Base-by-base conservation (phyloP, 1,140 invertebrate species). In the Tribolium castaneum region DNA sequence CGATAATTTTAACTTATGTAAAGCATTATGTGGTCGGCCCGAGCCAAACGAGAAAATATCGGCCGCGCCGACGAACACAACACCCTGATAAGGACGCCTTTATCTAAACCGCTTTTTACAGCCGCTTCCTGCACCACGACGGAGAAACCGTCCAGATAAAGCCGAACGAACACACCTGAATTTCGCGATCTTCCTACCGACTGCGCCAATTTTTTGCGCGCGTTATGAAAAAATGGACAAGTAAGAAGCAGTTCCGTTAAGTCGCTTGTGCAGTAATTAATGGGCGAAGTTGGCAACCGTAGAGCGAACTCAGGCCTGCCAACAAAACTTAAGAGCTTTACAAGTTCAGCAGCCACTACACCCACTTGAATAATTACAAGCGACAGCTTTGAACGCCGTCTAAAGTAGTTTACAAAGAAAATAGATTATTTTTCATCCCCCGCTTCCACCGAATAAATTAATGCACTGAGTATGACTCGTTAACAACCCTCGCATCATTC, bases 311-410 rank as follows among this genome's bases (percentile, higher is more conserved):
- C 78, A 79, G 78, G 75, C 66, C 77, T 81, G 78, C 78, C 78
- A 81, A 77, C 79, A 79, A 72, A 84, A 82, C 83, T 83, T 83
- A 78, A 83, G 81, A 83, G 83, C 82, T 84, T 82, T 82, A 81
- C 80, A 84, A 83, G 80, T 83, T 83, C 80, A 74, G 77, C 77
- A 80, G 78, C 78, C 80, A 83, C 81, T 81, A 82, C 81, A 82
- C 80, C 82, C 82, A 83, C 83, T 84, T 84, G 83, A 84, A 84
- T 84, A 84, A 84, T 84, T 84, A 84, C 83, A 80, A 80, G 79
- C 80, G 83, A 84, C 83, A 83, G 81, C 83, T 83, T 84, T 82
- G 76, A 83, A 79, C 82, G 80, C 79, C 76, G 80, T 81, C 82
- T 80, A 81, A 80, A 82, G 80, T 84, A 83, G 83, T 84, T 84